A percentile compares a stretch with the other conserved stretches of the same genome.
Conservation (phyloP, 2,888 invertebrate species). For the Macropis europaea region DNA sequence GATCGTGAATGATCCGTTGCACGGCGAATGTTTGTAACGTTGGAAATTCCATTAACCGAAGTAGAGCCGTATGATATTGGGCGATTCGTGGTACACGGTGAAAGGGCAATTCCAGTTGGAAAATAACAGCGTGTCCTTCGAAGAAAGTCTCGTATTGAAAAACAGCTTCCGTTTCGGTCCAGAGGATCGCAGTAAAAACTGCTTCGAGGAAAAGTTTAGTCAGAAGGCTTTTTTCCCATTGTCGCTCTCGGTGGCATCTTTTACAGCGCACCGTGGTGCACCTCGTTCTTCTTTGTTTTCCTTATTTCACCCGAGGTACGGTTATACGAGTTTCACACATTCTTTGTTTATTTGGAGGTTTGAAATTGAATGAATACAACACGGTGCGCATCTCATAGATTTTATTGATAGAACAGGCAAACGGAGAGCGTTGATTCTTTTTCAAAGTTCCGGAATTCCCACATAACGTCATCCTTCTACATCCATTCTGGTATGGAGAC, state of each 20-base stretch:
- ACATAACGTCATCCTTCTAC: constrained; percentile 58
- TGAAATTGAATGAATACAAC: neutral
- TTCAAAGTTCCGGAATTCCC: constrained; percentile 62
- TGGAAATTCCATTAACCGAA: constrained; percentile 42
- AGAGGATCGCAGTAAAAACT: neutral
- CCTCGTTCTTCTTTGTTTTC: neutral
- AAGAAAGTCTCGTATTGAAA: neutral
- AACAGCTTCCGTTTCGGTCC: neutral
- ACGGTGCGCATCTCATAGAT: too few relatives aligned
- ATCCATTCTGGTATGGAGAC: constrained; percentile 1
- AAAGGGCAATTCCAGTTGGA: too few relatives aligned
- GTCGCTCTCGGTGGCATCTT: neutral
- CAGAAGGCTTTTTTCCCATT: constrained; percentile 19
- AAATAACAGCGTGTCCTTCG: too few relatives aligned
- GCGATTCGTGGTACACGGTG: neutral
- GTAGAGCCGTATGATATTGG: neutral
- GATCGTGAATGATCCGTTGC: constrained; percentile 12
- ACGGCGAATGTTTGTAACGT: neutral
- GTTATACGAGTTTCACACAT: too few relatives aligned
- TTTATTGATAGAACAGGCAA: neutral
- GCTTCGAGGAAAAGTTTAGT: constrained; percentile 27
- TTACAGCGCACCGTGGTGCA: neutral
- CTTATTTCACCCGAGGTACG: too few relatives aligned
- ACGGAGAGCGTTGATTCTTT: constrained; percentile 26
- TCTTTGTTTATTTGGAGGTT: neutral